These are phyloP conservation scores for Mola mola DNA, from an alignment of 2,113 vertebrate species.

Conservation along the genomic window DNA sequence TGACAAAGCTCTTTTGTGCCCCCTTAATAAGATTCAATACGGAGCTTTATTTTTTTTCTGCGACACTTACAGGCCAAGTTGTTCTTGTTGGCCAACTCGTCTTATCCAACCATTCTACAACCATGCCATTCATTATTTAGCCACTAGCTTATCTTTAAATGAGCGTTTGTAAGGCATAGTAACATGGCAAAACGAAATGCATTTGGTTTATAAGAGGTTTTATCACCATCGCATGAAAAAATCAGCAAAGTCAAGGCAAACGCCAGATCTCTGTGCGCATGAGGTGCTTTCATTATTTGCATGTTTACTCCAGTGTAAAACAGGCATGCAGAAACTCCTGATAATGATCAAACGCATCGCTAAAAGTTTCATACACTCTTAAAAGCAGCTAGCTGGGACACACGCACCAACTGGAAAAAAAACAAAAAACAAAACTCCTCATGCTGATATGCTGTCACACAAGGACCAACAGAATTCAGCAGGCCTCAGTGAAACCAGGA, in stretches of 20 bases:
- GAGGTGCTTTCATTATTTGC: constrained; percentile 6
- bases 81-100: constrained; percentile 56
- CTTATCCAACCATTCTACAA: constrained; percentile 55
- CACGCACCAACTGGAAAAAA: neutral
- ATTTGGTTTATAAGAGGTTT: neutral
- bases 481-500: neutral
- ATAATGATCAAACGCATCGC: constrained; percentile 2
- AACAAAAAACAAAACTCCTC: neutral
- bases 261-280: neutral
- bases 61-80: constrained; percentile 44
- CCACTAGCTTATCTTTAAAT: constrained; percentile 50
- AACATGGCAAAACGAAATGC: neutral
- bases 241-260: neutral
- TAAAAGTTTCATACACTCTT: constrained; percentile 1
- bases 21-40: constrained; percentile 65
- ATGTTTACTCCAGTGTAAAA: constrained; percentile 25
- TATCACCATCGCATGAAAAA: neutral
- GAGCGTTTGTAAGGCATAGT: constrained; percentile 8
- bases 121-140: constrained; percentile 58
- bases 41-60: constrained; percentile 39
- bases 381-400: neutral
- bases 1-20: constrained; percentile 66
- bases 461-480: neutral
- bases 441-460: neutral
- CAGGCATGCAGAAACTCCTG: constrained; percentile 13